Percentiles rank a stretch among this genome's conserved stretches.
phyloP scores from a whole-genome alignment of 1,140 invertebrate species.

The Cotesia chilonis region DNA sequence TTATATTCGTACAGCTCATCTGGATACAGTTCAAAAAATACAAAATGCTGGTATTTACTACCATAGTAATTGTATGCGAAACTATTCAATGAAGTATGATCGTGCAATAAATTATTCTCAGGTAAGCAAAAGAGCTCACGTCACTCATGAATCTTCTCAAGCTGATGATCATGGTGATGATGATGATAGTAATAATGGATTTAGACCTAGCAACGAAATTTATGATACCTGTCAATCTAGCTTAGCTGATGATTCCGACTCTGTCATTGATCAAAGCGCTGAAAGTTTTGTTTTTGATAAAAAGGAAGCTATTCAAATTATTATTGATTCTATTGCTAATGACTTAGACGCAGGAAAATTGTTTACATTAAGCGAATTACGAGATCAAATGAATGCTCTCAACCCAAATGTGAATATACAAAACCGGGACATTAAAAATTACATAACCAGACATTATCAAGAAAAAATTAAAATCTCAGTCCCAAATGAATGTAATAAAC shows the following conservation, averaged over 20 bases:
- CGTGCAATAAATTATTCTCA: background rate
- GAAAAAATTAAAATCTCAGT: background rate
- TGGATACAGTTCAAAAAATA: constrained; percentile 6
- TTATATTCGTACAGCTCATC: background rate
- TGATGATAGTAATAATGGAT: background rate
- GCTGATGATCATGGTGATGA: background rate
- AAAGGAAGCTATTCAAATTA: background rate
- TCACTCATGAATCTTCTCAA: background rate
- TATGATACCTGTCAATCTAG: background rate
- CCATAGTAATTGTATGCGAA: constrained; percentile 18
- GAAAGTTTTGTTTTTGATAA: background rate
- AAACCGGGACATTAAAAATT: background rate
- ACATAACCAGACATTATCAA: background rate
- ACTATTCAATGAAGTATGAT: constrained; percentile 6
- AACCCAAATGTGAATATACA: background rate
- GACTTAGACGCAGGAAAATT: background rate
- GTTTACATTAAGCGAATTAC: background rate
- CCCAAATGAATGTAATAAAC: constrained; percentile 2
- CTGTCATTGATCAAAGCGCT: background rate
- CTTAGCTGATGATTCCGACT: background rate
- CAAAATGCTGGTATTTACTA: constrained; percentile 5
- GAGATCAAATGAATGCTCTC: background rate
- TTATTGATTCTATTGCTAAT: background rate
- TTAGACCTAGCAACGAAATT: background rate
- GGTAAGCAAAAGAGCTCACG: background rate